Evolutionary conservation across 1,140 invertebrate species (phyloP).

Genomic region (Cardiocondyla obscurior): DNA sequence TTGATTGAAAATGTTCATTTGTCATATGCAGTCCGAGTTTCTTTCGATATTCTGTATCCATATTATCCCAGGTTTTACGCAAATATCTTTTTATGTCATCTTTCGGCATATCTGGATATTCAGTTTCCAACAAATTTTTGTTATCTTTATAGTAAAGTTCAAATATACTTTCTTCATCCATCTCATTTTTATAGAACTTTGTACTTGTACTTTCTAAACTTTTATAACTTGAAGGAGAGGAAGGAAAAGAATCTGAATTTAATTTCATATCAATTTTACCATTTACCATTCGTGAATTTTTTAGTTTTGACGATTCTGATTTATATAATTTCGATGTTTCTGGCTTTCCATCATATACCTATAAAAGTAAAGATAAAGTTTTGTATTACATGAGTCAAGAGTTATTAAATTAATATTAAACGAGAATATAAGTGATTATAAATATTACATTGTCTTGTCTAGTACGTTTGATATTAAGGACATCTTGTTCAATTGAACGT

Average conservation of each 20-base stretch:
- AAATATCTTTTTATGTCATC: conserved; percentile 83
- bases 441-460: conserved; percentile 68
- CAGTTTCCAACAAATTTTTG: conserved; percentile 83
- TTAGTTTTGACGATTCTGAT: conserved; percentile 41
- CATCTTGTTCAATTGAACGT: conserved; percentile 48
- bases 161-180: conserved; percentile 78
- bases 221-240: conserved; percentile 75
- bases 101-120: conserved; percentile 83
- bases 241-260: conserved; percentile 73
- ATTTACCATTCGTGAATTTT: conserved; percentile 35
- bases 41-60: conserved; percentile 74
- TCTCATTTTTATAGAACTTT: conserved; percentile 65
- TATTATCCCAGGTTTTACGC: conserved; percentile 84
- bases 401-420: background rate
- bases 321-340: conserved; percentile 19
- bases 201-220: conserved; percentile 66
- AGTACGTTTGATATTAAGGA: conserved; percentile 63
- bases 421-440: conserved; percentile 12
- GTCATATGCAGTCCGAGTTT: conserved; percentile 70
- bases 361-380: conserved; percentile 4
- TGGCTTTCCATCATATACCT: conserved; percentile 41
- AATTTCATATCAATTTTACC: conserved; percentile 63
- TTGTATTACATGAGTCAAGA: background rate
- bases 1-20: conserved; percentile 49
- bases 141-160: conserved; percentile 84